phyloP scores from a whole-genome alignment of 23 tunicate species.

The Clavelina lepadiformis region DNA sequence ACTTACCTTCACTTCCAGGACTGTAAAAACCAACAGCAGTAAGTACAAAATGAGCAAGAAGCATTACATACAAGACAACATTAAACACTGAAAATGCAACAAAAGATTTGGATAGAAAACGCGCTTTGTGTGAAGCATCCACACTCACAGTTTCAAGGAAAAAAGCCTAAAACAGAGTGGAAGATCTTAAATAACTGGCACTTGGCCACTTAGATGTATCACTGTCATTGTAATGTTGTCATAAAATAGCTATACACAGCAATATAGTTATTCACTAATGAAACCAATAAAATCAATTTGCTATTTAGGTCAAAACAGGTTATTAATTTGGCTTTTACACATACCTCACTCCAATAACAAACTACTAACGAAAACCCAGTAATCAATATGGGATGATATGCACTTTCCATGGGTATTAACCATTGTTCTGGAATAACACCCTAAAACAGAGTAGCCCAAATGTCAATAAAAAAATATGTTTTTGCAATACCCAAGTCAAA shows the following conservation, averaged over 20 bases:
- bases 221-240: too few species aligned
- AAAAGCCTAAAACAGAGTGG: conserved; percentile 46
- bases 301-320: neutral
- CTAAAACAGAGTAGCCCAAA: conserved; percentile 10
- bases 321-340: neutral
- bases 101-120: conserved; percentile 81
- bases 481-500: too few species aligned
- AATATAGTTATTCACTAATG: too few species aligned
- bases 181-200: too few species aligned
- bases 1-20: conserved; percentile 30
- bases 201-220: too few species aligned
- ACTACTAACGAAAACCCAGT: conserved; percentile 87
- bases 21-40: conserved; percentile 50
- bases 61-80: conserved; percentile 41
- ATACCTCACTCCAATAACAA: conserved; percentile 96
- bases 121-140: conserved; percentile 62
- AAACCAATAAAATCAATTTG: neutral
- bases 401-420: conserved; percentile 64
- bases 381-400: conserved; percentile 70
- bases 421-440: conserved; percentile 68
- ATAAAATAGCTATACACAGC: too few species aligned
- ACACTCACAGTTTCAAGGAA: conserved; percentile 71
- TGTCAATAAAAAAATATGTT: too few species aligned
- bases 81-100: conserved; percentile 81
- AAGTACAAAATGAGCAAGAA: conserved; percentile 61